phyloP scores from a whole-genome alignment of 2,113 vertebrate species.

The Aphyosemion australe region DNA sequence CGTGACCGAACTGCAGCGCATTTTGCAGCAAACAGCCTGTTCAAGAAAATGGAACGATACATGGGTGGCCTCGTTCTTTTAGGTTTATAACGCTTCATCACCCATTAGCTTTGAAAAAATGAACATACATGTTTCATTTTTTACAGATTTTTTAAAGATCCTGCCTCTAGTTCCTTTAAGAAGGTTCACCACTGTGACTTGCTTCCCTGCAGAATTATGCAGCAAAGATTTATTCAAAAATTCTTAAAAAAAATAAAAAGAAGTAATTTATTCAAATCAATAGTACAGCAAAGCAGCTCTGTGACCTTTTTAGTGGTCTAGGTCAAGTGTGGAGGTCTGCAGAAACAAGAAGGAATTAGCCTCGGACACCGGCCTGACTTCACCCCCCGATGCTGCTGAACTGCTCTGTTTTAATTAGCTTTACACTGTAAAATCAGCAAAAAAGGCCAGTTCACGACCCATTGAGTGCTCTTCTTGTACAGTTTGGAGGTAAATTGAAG shows the following conservation, averaged over 20 bases:
- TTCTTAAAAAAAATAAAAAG: not conserved
- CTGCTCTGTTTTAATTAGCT: slow-evolving; percentile 55
- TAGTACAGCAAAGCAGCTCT: not conserved
- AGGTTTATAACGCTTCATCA: no score
- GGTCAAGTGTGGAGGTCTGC: slow-evolving; percentile 16
- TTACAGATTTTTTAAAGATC: no score
- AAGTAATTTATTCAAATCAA: slow-evolving; percentile 11
- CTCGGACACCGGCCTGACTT: slow-evolving; percentile 5
- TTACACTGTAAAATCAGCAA: slow-evolving; percentile 33
- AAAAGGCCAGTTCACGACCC: slow-evolving; percentile 54
- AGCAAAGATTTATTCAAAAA: slow-evolving; percentile 12
- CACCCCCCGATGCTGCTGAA: slow-evolving; percentile 19
- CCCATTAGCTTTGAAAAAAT: no score
- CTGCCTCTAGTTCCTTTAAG: no score
- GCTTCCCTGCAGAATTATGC: not conserved
- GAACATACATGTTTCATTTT: no score
- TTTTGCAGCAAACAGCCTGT: no score
- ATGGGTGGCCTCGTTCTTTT: no score
- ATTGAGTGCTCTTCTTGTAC: slow-evolving; percentile 40
- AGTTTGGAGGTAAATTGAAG: slow-evolving; percentile 27
- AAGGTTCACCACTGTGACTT: not conserved
- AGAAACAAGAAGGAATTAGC: slow-evolving; percentile 35
- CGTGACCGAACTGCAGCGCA: no score
- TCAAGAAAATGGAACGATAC: no score
- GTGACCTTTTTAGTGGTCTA: slow-evolving; percentile 47